Conservation (phyloP, 2,797 vertebrate species). For the Hippopotamyrus pictus region DNA sequence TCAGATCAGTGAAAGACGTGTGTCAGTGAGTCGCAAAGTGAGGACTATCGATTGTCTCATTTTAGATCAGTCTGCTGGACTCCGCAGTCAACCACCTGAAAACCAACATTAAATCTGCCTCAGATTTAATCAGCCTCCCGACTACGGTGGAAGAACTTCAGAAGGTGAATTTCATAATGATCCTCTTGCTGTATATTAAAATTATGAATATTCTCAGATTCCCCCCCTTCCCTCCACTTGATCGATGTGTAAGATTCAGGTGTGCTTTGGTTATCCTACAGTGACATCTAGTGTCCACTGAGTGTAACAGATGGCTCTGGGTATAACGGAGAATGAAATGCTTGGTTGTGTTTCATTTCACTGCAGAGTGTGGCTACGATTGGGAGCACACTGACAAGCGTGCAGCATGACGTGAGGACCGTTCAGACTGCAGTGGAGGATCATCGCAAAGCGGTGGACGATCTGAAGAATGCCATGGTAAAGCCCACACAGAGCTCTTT, state of each 20-base stretch:
- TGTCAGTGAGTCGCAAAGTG: neutral
- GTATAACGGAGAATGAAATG: neutral
- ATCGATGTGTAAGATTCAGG: neutral
- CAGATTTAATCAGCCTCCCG: conserved; percentile 85
- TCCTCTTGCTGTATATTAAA: neutral
- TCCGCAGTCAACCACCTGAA: conserved; percentile 85
- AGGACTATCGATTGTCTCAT: neutral
- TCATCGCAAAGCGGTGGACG: conserved; percentile 68
- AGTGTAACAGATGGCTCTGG: neutral
- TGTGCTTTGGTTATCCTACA: neutral
- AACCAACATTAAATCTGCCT: conserved; percentile 83
- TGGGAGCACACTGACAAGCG: conserved; percentile 87
- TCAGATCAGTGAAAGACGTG: neutral
- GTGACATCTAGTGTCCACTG: neutral
- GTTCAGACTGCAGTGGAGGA: conserved; percentile 76
- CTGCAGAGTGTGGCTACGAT: conserved; percentile 89
- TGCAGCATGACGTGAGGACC: conserved; percentile 85
- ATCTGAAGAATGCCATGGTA: conserved; percentile 61
- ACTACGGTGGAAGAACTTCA: conserved; percentile 88
- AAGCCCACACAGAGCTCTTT: conserved; percentile 25
- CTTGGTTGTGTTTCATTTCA: neutral
- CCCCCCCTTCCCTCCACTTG: neutral
- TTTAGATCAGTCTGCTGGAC: conserved; percentile 78
- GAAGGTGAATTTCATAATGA: conserved; percentile 64
- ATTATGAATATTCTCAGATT: neutral